Base-by-base conservation (phyloP, 2,113 vertebrate species). In the Megaceryle torquata region DNA sequence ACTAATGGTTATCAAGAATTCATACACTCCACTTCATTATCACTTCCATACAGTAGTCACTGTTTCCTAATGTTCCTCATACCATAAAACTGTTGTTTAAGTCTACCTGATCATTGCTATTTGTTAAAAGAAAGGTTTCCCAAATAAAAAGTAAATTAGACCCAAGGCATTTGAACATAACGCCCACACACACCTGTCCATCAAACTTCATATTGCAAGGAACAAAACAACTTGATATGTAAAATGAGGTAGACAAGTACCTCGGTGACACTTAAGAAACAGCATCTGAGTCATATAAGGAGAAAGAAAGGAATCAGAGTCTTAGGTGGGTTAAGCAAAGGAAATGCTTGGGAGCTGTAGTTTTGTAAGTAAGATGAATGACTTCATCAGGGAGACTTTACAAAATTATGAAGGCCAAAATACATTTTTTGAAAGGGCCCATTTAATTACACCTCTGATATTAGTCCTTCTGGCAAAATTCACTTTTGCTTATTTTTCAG, bases 1-100 rank as follows among this genome's bases (percentile, higher is more conserved):
- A 48, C 75, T 91, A 96, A 91, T 86, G 56, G 33, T 77, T 81
- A 71, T 93, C 82, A 94, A 93, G 82, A 95, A 92, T 87, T 91
- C 88, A 87, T 71, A 89, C 41, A 31, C 11, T 79, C 59, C 26
- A 56, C 61, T 88, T 95, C 74, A 82, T 86, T 93, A 88, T 76
- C 65, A 79, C 65, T 91, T 89, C 44, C 48, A 41, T 51, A 28
- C 71, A 82, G 80, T 50, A 89, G 48, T 85, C 70, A 87, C 44
- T 88, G 44, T 60, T 87, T 92, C 72, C 86, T 93, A 82, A 82
- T 35, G 31, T 60, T 88, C 63, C 13, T 84, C 69, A 64, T 92
- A 84, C n/a, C 43, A 72, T 80, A 87, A 85, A 96, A 39, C 35
- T 61, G 15, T 61, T 87, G 50, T 75, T 81, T 19, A 79, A 92